Percentiles rank a stretch among this genome's conserved stretches.
Conservation (phyloP, 2,888 invertebrate species). For the Sturmia bella region DNA sequence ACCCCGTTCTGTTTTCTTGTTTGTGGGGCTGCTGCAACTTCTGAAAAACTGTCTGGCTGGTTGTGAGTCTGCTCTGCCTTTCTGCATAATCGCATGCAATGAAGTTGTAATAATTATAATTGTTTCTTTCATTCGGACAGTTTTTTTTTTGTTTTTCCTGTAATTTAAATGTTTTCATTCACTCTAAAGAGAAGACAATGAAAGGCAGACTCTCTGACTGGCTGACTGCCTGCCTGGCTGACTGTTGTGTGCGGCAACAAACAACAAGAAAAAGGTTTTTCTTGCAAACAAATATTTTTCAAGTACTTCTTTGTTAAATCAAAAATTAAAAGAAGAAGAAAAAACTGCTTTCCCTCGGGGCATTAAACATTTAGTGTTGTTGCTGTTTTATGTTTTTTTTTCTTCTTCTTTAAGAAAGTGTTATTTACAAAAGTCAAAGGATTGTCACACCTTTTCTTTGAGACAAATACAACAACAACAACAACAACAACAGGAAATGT, state of each 20-base stretch:
- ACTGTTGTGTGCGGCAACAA: neutral
- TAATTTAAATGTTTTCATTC: constrained; percentile 65
- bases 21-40: neutral
- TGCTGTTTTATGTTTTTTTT: constrained; percentile 34
- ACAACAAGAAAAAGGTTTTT: constrained; percentile 50
- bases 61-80: constrained; percentile 24
- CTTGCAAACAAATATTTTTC: constrained; percentile 51
- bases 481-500: constrained; percentile 28
- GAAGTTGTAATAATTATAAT: constrained; percentile 81
- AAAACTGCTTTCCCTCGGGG: constrained; percentile 45
- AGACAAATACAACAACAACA: constrained; percentile 28
- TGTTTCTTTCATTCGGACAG: constrained; percentile 75
- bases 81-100: constrained; percentile 74
- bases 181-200: constrained; percentile 27
- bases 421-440: constrained; percentile 70
- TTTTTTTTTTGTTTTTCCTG: constrained; percentile 29
- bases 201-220: constrained; percentile 14
- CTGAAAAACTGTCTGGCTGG: neutral
- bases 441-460: constrained; percentile 74
- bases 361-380: constrained; percentile 24
- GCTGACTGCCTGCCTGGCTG: no score
- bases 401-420: constrained; percentile 6
- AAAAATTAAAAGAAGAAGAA: constrained; percentile 1
- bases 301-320: constrained; percentile 58
- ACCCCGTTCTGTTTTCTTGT: constrained; percentile 43